Evolutionary conservation across 2,113 vertebrate species (phyloP).

Genomic region (Entomyzon cyanotis): DNA sequence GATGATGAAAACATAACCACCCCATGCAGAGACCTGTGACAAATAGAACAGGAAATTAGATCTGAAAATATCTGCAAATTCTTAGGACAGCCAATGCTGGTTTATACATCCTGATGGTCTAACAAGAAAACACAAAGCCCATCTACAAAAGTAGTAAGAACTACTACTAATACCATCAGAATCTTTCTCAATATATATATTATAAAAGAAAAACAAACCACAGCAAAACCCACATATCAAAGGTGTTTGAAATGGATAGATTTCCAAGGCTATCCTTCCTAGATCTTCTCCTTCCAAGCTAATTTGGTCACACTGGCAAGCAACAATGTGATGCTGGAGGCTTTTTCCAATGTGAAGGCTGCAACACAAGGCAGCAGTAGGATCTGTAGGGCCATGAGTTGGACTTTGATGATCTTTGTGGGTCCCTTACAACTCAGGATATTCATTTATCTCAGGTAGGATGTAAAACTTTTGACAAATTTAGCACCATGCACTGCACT

Average conservation of each 20-base stretch:
- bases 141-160: background rate
- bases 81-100: background rate
- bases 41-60: slow-evolving; percentile 36
- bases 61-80: background rate
- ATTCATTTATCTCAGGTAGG: background rate
- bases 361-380: background rate
- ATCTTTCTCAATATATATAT: background rate
- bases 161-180: background rate
- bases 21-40: slow-evolving; percentile 96
- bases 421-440: background rate
- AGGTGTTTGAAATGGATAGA: background rate
- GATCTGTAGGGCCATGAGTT: background rate
- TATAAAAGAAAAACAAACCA: background rate
- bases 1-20: slow-evolving; percentile 98
- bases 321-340: background rate
- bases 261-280: background rate
- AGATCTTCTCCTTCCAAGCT: background rate
- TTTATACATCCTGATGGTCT: background rate
- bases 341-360: background rate
- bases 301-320: background rate
- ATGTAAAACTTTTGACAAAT: background rate
- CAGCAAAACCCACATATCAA: background rate
- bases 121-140: background rate
- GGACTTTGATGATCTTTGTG: background rate
- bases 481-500: background rate